Percentiles rank a stretch among this genome's conserved stretches.
phyloP scores from a whole-genome alignment of 2,888 invertebrate genomes.

The Tenthredo amoena region DNA sequence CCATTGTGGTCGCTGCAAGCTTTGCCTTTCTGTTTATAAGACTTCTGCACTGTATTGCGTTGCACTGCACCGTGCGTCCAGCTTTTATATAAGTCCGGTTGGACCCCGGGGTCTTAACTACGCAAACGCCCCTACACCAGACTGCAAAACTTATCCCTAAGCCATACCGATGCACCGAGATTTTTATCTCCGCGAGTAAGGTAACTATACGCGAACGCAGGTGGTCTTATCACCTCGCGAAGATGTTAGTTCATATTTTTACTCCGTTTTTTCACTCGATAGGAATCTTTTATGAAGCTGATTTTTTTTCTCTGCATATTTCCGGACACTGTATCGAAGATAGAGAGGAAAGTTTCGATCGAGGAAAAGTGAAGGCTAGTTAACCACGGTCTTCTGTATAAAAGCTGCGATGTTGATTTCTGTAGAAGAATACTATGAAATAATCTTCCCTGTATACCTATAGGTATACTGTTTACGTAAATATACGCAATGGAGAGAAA shows the following conservation, averaged over 20 bases:
- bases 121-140: background rate
- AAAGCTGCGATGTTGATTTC: background rate
- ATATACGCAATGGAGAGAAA: background rate
- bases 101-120: constrained; percentile 6
- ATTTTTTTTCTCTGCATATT: background rate
- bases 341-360: background rate
- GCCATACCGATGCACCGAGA: constrained; percentile 52
- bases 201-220: constrained; percentile 61
- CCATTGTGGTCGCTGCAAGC: constrained; percentile 73
- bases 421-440: background rate
- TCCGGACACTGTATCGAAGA: background rate
- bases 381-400: background rate
- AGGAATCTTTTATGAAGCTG: background rate
- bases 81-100: background rate
- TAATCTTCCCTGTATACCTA: background rate
- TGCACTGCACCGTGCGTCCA: background rate
- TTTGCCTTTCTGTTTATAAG: constrained; percentile 16
- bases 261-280: background rate
- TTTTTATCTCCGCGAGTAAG: constrained; percentile 68
- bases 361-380: background rate
- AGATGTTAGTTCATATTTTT: background rate
- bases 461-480: background rate
- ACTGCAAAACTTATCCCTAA: background rate
- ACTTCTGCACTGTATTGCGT: background rate
- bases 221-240: constrained; percentile 70